These are phyloP conservation scores for Regulus satrapa DNA, from an alignment of 2,113 vertebrate genomes.

Conservation along the genomic window DNA sequence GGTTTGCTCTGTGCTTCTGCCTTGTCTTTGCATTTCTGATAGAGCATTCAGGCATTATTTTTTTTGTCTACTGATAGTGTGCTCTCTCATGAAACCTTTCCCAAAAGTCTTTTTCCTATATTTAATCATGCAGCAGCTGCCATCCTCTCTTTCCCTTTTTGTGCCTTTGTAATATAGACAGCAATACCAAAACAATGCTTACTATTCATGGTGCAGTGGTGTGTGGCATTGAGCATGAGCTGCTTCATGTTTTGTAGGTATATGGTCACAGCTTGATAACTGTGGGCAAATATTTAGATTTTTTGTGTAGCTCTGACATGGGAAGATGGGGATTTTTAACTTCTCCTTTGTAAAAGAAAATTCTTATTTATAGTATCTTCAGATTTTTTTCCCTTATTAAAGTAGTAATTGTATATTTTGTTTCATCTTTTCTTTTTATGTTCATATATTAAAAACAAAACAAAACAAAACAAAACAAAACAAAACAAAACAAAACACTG, in stretches of 20 bases:
- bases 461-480: background rate
- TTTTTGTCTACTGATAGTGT: background rate
- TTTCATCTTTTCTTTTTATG: background rate
- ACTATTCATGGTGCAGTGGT: background rate
- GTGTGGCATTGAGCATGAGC: background rate
- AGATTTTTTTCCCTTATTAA: background rate
- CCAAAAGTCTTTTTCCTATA: background rate
- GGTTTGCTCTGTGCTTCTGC: background rate
- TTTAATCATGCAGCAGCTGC: conserved; percentile 2
- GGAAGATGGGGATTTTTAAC: background rate
- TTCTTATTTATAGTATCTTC: background rate
- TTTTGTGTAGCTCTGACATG: background rate
- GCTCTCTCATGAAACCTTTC: background rate
- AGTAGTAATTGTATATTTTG: background rate
- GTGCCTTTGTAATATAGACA: background rate
- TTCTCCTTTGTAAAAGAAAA: background rate
- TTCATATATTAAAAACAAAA: background rate
- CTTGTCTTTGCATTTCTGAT: background rate
- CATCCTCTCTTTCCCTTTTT: background rate
- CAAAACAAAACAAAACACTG: background rate
- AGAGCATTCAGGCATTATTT: conserved; percentile 5
- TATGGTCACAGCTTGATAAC: background rate
- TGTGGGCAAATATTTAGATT: background rate
- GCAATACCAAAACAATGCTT: background rate
- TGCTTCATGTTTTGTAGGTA: background rate